Conservation (phyloP, 2,888 invertebrate species). For the Polymixis flavicincta region DNA sequence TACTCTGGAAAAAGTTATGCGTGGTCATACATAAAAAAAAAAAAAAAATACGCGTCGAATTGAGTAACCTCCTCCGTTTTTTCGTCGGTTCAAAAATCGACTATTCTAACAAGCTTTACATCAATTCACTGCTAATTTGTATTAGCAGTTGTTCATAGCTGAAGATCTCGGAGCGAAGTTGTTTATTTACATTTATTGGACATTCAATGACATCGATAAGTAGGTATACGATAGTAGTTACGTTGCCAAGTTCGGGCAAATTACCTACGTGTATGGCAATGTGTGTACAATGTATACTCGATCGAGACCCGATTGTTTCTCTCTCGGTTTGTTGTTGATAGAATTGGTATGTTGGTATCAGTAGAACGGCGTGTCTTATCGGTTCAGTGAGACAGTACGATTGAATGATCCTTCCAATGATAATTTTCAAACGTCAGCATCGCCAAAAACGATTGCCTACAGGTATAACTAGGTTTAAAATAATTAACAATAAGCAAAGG, state of each 20-base stretch:
- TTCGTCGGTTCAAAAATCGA: no score
- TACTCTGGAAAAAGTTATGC: no score
- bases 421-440: neutral
- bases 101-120: constrained; percentile 5
- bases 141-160: neutral
- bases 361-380: neutral
- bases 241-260: constrained; percentile 63
- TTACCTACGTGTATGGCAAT: constrained; percentile 44
- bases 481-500: neutral
- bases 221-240: constrained; percentile 49
- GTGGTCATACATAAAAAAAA: no score
- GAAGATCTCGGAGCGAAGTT: constrained; percentile 31
- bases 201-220: constrained; percentile 59
- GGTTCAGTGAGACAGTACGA: neutral
- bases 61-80: no score
- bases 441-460: neutral
- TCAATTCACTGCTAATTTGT: neutral
- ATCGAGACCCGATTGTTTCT: constrained; percentile 20
- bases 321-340: constrained; percentile 25
- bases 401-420: constrained; percentile 7
- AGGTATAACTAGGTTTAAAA: neutral
- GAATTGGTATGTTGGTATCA: neutral
- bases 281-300: constrained; percentile 51
- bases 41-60: no score
- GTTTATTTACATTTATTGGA: constrained; percentile 65